Percentiles rank a stretch among this genome's conserved stretches.
These are phyloP conservation scores for Phania funesta DNA, from an alignment of 2,888 invertebrate species.

Conservation along the genomic window DNA sequence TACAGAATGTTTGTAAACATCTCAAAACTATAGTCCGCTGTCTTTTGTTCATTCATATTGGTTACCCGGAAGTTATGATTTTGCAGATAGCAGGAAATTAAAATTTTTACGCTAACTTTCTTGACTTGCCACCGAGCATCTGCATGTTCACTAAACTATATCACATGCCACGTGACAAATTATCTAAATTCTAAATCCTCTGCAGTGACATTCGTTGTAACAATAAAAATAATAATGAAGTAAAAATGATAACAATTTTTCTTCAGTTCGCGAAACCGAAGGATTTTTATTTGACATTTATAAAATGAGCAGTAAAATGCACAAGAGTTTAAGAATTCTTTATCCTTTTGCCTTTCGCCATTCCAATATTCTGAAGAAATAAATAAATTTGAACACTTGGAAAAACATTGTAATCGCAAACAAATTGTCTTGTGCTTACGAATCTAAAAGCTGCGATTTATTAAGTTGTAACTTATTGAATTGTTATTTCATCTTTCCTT, in stretches of 20 bases:
- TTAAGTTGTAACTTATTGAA: slow-evolving; percentile 36
- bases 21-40: too few species aligned
- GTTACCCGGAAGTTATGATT: too few species aligned
- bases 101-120: too few species aligned
- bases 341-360: background rate
- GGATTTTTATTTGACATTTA: too few species aligned
- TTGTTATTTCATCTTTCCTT: background rate
- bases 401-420: slow-evolving; percentile 17
- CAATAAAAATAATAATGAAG: background rate
- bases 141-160: too few species aligned
- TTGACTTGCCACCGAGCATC: too few species aligned
- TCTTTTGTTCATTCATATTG: too few species aligned
- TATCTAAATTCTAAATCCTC: background rate
- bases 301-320: too few species aligned
- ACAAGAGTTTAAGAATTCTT: too few species aligned
- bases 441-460: slow-evolving; percentile 21
- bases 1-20: too few species aligned
- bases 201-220: background rate
- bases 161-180: slow-evolving; percentile 61
- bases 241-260: background rate
- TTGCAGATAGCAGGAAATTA: too few species aligned
- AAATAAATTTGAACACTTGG: background rate
- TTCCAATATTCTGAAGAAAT: background rate
- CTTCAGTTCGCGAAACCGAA: too few species aligned
- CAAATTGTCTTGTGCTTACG: slow-evolving; percentile 13